Evolutionary conservation across 2,113 vertebrate genomes (phyloP), one percentile per base, ranked within the genome.

Genomic region (Nestor notabilis): DNA sequence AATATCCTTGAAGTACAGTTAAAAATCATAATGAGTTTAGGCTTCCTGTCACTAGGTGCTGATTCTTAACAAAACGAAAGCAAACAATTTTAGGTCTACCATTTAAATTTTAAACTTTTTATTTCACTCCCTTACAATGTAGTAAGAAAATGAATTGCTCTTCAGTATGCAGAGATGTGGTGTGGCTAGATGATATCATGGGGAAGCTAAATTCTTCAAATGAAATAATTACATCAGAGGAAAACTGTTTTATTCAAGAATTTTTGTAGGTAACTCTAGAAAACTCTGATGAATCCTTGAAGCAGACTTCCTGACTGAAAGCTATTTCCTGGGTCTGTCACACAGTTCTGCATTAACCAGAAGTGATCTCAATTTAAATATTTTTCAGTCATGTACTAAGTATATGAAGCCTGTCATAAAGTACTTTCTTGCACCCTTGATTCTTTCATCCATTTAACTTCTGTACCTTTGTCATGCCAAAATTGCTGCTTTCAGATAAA

Each of bases 91-190:
- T 11, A 63, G 28, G 61, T 81, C 37, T 76, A 17, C 72, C 7
- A 37, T 17, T 82, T 44, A 75, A 95, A 94, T 90, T 4, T 58
- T 58, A 35, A 35, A 58, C 33, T n/a, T 58, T 76, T 19, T 88
- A 69, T 95, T 85, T 85, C 52, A 72, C 5, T 92, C 20, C 92
- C 53, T 80, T 89, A 49, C 61, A 91, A 35, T 85, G n/a, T 25
- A 91, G 63, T 81, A 83, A 94, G 89, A 81, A 86, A 96, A 94
- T 31, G 55, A 96, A 96, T 92, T 96, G 61, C 24, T 97, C 91
- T 60, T 92, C 63, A 72, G 37, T 92, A 81, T 95, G 81, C 11
- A 10, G 55, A 89, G 55, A 60, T 53, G 66, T 58, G 27, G 13
- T 65, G 83, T 92, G 89, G 84, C 58, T 95, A 91, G 78, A 49